Evolutionary conservation across 2,113 vertebrate species (phyloP).

Genomic region (Mungos mungo): DNA sequence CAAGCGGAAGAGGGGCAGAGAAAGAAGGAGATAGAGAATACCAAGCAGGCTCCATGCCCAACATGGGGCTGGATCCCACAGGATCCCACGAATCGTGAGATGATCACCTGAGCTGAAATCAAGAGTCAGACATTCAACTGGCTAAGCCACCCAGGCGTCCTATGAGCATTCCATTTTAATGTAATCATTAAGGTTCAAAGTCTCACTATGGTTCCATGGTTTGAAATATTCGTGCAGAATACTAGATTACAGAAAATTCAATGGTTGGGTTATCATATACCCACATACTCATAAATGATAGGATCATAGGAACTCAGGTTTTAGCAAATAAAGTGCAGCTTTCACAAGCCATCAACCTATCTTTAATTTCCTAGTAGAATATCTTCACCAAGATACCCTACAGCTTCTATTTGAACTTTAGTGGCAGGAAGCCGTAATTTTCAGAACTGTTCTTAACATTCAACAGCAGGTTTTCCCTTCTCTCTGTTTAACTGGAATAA

Average conservation of each 20-base stretch:
- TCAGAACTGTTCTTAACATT: neutral
- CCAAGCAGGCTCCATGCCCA: no score
- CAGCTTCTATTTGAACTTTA: neutral
- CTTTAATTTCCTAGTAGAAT: slow-evolving; percentile 21
- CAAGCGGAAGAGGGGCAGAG: no score
- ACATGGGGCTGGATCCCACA: no score
- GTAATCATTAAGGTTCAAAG: neutral
- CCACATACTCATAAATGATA: neutral
- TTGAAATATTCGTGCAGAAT: slow-evolving; percentile 6
- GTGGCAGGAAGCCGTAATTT: neutral
- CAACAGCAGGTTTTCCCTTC: neutral
- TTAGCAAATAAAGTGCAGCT: neutral
- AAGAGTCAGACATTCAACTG: no score
- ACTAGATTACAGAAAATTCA: neutral
- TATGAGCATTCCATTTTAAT: neutral
- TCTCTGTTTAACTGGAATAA: neutral
- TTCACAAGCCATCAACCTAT: neutral
- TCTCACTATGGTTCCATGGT: neutral
- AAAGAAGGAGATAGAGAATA: no score
- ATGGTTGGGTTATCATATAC: neutral
- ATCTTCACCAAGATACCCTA: neutral
- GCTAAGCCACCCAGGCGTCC: no score
- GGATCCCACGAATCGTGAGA: no score
- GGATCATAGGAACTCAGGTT: neutral
- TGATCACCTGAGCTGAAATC: no score